phyloP scores from a whole-genome alignment of 1,140 invertebrate species.

The Drosophila quadrilineata region DNA sequence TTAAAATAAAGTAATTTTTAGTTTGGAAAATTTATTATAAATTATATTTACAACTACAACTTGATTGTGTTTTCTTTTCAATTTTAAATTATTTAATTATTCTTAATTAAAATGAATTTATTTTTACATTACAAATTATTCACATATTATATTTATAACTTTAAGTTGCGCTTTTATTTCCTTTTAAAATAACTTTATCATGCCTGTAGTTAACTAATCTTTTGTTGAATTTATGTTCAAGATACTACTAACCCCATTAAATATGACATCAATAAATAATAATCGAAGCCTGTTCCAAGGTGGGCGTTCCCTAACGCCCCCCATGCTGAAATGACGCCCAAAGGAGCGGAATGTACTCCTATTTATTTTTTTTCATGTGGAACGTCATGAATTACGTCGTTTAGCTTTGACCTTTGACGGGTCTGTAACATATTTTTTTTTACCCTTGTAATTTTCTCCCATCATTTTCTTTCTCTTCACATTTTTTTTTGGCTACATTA shows the following conservation, averaged over 20 bases:
- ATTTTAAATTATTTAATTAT: too few species aligned
- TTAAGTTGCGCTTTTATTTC: too few species aligned
- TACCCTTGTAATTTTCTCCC: slow-evolving; percentile 37
- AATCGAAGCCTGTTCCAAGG: slow-evolving; percentile 5
- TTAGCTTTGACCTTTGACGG: slow-evolving; percentile 59
- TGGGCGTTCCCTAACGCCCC: slow-evolving; percentile 14
- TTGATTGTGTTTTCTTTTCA: too few species aligned
- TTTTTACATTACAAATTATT: too few species aligned
- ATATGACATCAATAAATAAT: slow-evolving; percentile 59
- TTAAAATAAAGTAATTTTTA: too few species aligned
- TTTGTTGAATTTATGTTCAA: slow-evolving; percentile 3
- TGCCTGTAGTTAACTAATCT: slow-evolving; percentile 19
- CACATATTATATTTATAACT: too few species aligned
- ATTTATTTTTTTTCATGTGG: slow-evolving; percentile 1
- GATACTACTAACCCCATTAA: slow-evolving; percentile 1
- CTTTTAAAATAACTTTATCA: slow-evolving; percentile 33
- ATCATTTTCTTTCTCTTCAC: neutral
- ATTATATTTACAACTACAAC: too few species aligned
- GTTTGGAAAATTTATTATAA: too few species aligned
- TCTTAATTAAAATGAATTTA: too few species aligned
- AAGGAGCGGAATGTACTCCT: slow-evolving; percentile 4
- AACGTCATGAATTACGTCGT: slow-evolving; percentile 49
- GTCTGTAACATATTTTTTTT: slow-evolving; percentile 48
- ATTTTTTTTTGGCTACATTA: neutral
- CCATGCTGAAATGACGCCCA: slow-evolving; percentile 1